phyloP scores from a whole-genome alignment of 2,113 vertebrate genomes.

The Heterotis niloticus region DNA sequence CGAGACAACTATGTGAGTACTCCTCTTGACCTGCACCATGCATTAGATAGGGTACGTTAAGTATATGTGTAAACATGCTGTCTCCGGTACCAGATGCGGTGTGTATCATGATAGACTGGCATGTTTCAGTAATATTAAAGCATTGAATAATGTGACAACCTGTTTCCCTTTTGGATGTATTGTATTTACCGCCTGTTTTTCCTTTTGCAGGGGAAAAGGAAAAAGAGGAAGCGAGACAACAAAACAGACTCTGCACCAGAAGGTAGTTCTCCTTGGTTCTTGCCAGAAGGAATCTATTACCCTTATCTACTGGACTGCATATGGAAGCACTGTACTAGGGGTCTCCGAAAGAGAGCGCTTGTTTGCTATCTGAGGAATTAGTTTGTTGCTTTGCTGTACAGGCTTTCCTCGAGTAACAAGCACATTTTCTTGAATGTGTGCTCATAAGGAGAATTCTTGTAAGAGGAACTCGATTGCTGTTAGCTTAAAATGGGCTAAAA shows the following conservation, averaged over 20 bases:
- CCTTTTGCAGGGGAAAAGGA: conserved; percentile 80
- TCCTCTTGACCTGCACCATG: neutral
- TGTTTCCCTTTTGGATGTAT: neutral
- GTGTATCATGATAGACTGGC: too few relatives aligned
- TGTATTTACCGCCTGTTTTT: conserved; percentile 22
- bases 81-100: too few relatives aligned
- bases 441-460: too few relatives aligned
- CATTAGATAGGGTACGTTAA: too few relatives aligned
- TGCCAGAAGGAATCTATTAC: neutral
- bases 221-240: conserved; percentile 80
- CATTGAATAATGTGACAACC: neutral
- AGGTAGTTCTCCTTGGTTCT: conserved; percentile 43
- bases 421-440: too few relatives aligned
- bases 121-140: too few relatives aligned
- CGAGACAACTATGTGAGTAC: conserved; percentile 89
- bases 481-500: too few relatives aligned
- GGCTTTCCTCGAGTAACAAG: too few relatives aligned
- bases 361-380: neutral
- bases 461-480: too few relatives aligned
- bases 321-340: neutral
- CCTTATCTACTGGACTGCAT: neutral
- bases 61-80: too few relatives aligned
- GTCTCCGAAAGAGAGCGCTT: neutral
- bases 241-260: conserved; percentile 57
- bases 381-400: neutral